These are phyloP conservation scores for Bombylius discolor DNA, from an alignment of 2,888 invertebrate genomes.

Conservation along the genomic window DNA sequence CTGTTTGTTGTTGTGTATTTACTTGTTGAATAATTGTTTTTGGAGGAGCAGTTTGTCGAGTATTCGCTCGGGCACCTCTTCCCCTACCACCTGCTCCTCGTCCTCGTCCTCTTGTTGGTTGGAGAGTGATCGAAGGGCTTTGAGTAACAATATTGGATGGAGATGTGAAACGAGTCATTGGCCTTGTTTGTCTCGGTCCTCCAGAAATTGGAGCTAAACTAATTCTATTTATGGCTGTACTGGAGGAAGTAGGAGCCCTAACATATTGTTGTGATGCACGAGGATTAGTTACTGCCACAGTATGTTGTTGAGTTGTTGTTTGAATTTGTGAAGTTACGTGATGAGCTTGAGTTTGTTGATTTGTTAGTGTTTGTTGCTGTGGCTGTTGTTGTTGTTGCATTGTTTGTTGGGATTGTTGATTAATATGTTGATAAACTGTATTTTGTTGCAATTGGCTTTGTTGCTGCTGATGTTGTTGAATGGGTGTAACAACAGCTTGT, in stretches of 20 bases:
- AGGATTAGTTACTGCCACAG: slow-evolving; percentile 4
- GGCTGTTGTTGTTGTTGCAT: slow-evolving; percentile 16
- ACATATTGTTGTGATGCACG: background rate
- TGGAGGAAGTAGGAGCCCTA: background rate
- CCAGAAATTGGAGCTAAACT: too few species aligned
- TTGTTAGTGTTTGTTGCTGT: slow-evolving; percentile 14
- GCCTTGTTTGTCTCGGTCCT: background rate
- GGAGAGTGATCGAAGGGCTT: background rate
- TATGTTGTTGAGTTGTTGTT: slow-evolving; percentile 8
- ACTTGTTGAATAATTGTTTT: background rate
- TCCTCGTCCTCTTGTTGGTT: background rate
- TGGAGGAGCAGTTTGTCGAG: background rate
- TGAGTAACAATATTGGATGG: background rate
- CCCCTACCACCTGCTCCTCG: slow-evolving; percentile 1
- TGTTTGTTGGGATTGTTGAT: background rate
- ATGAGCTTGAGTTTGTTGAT: slow-evolving; percentile 11
- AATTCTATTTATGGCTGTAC: background rate
- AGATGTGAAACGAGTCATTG: background rate
- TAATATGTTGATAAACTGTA: slow-evolving; percentile 8
- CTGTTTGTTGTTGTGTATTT: background rate
- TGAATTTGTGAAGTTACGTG: slow-evolving; percentile 1
- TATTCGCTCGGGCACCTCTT: slow-evolving; percentile 6
- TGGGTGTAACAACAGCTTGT: background rate
- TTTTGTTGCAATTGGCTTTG: slow-evolving; percentile 16
- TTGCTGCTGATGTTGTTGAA: slow-evolving; percentile 13